Evolutionary conservation across 2,888 invertebrate genomes (phyloP), one percentile per base, ranked within the genome.

Genomic region (Eupeodes latifasciatus): DNA sequence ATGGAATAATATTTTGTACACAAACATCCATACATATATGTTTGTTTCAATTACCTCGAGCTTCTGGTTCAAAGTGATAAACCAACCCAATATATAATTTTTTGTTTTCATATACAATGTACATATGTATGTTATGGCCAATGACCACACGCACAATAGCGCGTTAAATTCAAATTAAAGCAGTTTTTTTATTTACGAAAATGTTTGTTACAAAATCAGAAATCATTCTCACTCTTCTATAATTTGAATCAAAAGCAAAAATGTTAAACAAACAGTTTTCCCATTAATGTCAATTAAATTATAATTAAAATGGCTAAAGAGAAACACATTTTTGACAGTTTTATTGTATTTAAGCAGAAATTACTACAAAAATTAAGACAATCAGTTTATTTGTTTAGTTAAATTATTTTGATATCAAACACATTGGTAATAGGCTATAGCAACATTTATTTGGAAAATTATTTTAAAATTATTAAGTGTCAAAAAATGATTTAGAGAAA

Each of bases 161-260:
- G 36, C 27, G 27, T 64, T 64, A 44, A 64, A 64, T 47, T 7
- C 19, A 64, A 64, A 64, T 47, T 19, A 64, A 47, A 64, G 12
- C 64, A 14, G 9, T 57, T n/a, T 40, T 44, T 12, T 36, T 14
- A 12, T 34, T 14, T 5, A 36, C 2, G 7, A 59, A 34, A 34
- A 14, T 57, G 12, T 34, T 10, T 57, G 5, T 34, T 34, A 36
- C 34, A 59, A 14, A 59, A 66, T 49, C 9, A 47, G 47, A 66
- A 66, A 3, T 49, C 27, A 66, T 27, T 19, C 9, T 27, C 27
- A 47, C 47, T 4, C 27, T 4, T 10, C 14, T 27, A 47, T 27
- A 9, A 49, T 66, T 66, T 66, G 11, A 47, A 27, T 27, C 27
- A 27, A 27, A 27, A 27, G 27, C 1, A 47, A 2, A 66, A 44